Base-by-base conservation (phyloP, 1,140 invertebrate species). In the Cotesia typhae region DNA sequence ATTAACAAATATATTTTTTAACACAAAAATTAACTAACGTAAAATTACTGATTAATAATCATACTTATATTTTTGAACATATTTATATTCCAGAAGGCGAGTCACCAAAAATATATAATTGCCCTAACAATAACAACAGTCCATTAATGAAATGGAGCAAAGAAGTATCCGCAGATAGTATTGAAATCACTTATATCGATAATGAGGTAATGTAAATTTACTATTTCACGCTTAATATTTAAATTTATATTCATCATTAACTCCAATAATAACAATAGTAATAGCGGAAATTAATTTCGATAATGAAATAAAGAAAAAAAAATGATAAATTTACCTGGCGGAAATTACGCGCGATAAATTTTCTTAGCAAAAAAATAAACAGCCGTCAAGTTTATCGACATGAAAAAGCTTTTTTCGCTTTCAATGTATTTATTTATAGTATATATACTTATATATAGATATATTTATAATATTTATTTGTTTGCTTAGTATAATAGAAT, bases 101-200 rank as follows among this genome's bases (percentile, higher is more conserved):
- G 72, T 77, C 85, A 14, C 85, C 86, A 47, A 85, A 83, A 79
- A 84, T 86, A 37, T 79, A 84, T 70, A 80, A 81, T 75, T 87
- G 85, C 71, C 84, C 86, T n/a, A 79, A 80, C 6, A 82, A 80
- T 9, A 79, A 74, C 51, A 86, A 87, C 65, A 80, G 82, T 37
- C 84, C 85, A 4, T 75, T 81, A 10, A 87, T 90, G 57, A 85
- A 81, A 51, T 91, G 90, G 90, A 83, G 80, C 10, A 90, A 90
- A 72, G 90, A 90, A 1, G 83, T 84, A 36, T 90, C 90, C 76
- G 87, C 83, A 9, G 90, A 91, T 77, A 91, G 91, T 75, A 87
- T 90, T 14, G 87, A 85, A 70, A 84, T 90, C 41, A 83, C 83
- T 35, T 78, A 82, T 51, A 78, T 89, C 12, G 89, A 86, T 75